Evolutionary conservation across 2,113 vertebrate genomes (phyloP).

Genomic region (Chloropsis hardwickii): DNA sequence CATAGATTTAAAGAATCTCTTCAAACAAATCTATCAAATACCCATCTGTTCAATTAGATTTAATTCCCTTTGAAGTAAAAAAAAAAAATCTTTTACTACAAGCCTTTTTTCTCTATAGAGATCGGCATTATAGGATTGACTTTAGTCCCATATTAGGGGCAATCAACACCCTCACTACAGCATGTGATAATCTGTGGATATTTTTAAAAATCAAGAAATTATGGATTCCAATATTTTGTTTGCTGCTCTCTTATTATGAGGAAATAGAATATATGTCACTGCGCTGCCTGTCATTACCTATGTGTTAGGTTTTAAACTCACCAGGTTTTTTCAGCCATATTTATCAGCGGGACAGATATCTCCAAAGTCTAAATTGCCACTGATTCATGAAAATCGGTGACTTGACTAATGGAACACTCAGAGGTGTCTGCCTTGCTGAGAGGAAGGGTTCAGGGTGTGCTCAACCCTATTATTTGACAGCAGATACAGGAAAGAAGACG

Average conservation of each 20-base stretch:
- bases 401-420: background rate
- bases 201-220: background rate
- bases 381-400: background rate
- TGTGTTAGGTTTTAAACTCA: background rate
- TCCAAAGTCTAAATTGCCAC: background rate
- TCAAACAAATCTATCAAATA: background rate
- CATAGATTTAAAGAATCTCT: background rate
- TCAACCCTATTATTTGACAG: background rate
- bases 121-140: background rate
- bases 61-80: background rate
- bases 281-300: background rate
- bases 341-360: background rate
- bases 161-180: background rate
- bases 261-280: background rate
- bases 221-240: background rate
- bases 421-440: too few relatives aligned
- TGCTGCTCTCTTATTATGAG: background rate
- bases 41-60: background rate
- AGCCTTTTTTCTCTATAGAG: background rate
- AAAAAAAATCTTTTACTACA: background rate
- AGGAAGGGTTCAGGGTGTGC: background rate
- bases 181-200: background rate
- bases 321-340: background rate
- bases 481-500: background rate
- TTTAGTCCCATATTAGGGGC: background rate